phyloP scores from a whole-genome alignment of 2,888 invertebrate genomes.

The Drosophila falleni region DNA sequence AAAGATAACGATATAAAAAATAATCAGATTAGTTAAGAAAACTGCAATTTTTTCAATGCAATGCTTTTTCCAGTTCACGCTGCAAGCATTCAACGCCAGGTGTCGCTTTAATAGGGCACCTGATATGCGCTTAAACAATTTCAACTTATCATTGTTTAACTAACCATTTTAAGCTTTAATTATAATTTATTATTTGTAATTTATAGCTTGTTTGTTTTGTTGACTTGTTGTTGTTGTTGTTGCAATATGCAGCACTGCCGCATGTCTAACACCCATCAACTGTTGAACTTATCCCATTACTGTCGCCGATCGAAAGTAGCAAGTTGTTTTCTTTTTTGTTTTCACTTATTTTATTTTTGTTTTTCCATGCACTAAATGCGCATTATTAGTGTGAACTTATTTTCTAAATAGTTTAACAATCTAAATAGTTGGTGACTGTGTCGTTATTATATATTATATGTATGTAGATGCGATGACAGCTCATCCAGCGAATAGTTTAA shows the following conservation, averaged over 20 bases:
- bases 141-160: conserved; percentile 3
- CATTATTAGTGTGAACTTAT: conserved; percentile 20
- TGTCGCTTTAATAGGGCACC: conserved; percentile 1
- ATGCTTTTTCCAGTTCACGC: neutral
- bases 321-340: neutral
- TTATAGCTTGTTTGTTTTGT: neutral
- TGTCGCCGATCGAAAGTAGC: neutral
- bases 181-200: neutral
- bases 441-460: conserved; percentile 7
- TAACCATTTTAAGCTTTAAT: neutral
- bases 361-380: conserved; percentile 24
- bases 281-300: conserved; percentile 13
- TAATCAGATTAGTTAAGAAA: neutral
- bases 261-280: conserved; percentile 10
- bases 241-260: conserved; percentile 7
- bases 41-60: neutral
- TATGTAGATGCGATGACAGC: conserved; percentile 22
- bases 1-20: neutral
- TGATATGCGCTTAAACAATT: neutral
- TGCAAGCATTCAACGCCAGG: neutral
- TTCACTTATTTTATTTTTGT: neutral
- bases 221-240: neutral
- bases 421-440: conserved; percentile 10
- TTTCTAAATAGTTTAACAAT: neutral
- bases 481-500: conserved; percentile 6